A percentile compares a stretch with the other conserved stretches of the same genome.
Evolutionary conservation across 2,113 vertebrate genomes (phyloP).

Genomic region (Ardeotis arabs): DNA sequence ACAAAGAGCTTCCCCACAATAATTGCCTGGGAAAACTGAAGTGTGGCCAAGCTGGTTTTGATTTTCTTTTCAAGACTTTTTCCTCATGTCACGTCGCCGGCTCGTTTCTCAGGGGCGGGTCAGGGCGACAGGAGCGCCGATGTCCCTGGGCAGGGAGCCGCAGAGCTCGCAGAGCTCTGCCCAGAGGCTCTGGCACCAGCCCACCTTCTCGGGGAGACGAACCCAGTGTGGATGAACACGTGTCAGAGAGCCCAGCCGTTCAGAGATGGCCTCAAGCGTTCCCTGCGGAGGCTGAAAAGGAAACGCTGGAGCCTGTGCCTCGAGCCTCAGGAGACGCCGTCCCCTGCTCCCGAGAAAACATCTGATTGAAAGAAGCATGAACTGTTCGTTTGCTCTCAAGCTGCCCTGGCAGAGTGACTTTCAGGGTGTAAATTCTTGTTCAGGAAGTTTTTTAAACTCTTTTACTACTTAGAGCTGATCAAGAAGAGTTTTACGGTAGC

Average conservation of each 20-base stretch:
- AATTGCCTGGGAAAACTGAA: neutral
- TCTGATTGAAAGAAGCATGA: neutral
- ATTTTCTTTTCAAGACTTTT: neutral
- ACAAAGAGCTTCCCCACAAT: neutral
- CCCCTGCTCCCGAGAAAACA: neutral
- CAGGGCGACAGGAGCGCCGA: accelerated
- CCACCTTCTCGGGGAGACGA: neutral
- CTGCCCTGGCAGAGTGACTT: neutral
- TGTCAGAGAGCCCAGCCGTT: neutral
- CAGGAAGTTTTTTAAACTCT: neutral
- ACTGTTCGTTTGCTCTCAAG: neutral
- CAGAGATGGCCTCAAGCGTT: neutral
- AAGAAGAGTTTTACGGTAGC: neutral
- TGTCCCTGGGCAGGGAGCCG: neutral
- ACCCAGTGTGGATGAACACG: neutral
- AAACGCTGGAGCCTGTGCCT: neutral
- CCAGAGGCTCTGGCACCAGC: neutral
- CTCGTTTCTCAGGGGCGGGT: neutral
- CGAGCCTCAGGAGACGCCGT: neutral
- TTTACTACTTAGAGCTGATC: neutral
- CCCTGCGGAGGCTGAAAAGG: neutral
- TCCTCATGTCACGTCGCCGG: neutral
- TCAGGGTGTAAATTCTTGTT: neutral
- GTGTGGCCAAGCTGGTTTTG: neutral
- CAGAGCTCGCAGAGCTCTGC: neutral